Base-by-base conservation (phyloP, 1,140 invertebrate genomes). In the Vanessa atalanta region DNA sequence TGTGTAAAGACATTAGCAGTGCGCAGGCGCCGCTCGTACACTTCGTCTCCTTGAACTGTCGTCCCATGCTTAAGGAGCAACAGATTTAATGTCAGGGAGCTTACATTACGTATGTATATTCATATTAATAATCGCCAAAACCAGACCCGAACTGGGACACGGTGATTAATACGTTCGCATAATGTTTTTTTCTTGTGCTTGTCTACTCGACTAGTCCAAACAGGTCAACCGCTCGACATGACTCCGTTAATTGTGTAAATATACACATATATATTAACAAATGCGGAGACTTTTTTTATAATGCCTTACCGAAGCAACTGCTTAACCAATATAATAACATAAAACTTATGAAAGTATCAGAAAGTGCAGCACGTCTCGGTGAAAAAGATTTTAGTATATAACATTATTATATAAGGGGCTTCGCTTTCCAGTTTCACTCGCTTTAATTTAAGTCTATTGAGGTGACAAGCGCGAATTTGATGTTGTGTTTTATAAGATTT, bases 1-100 rank as follows among this genome's bases (percentile, higher is more conserved):
- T 77, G 43, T 73, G 76, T 74, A 72, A 73, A 70, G 77, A 48
- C 77, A 78, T 73, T 70, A 69, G 50, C 37, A 60, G 67, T 72
- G 65, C 37, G 57, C 72, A 76, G 77, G 77, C 79, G 66, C 81
- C 80, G 75, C 75, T 72, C 73, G 73, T 77, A 81, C 77, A 67
- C 31, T 69, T 77, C 77, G 72, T 82, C 79, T 80, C 87, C 88
- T 91, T 91, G 86, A 88, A 87, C 87, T 88, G 89, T 87, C 89
- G 82, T 37, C 71, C 68, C 60, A 76, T 72, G 73, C 75, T 88
- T 84, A 82, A 88, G 83, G 74, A 83, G 73, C 78, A 82, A 83
- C 83, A 84, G 83, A 89, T 87, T 88, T 85, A 84, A 85, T 85
- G 78, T 78, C 76, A 84, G 78, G 72, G 70, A 80, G 70, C 65